Percentiles rank a stretch among this genome's conserved stretches.
Conservation (phyloP, 2,797 vertebrate species). For the Mormyrops attenuatus region DNA sequence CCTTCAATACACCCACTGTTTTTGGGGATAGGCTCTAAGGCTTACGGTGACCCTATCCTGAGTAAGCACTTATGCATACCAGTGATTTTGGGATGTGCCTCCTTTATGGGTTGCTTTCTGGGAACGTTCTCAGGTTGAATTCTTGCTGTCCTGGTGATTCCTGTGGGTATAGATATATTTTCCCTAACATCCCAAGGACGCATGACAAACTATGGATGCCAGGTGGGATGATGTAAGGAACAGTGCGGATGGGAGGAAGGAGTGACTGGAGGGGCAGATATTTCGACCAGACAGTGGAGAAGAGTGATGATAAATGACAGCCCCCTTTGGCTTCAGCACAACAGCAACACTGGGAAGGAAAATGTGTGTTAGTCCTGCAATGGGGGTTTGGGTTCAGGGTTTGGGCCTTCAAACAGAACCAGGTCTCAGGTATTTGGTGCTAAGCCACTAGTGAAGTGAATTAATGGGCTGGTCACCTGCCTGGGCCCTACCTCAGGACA, state of each 20-base stretch:
- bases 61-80: not conserved
- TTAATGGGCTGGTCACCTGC: not conserved
- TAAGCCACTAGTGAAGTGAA: not conserved
- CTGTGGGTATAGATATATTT: not conserved
- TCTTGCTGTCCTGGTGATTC: not conserved
- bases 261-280: not conserved
- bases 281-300: not conserved
- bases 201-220: not conserved
- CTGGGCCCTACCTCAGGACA: not conserved
- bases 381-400: not conserved
- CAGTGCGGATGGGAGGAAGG: not conserved
- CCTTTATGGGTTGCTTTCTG: not conserved
- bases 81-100: not conserved
- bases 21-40: not conserved
- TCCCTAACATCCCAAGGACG: not conserved
- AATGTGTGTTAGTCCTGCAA: not conserved
- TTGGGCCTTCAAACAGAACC: not conserved
- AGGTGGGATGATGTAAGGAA: not conserved
- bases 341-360: not conserved
- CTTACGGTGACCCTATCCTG: not conserved
- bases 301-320: not conserved
- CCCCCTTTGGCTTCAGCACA: not conserved
- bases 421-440: not conserved
- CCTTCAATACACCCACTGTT: not conserved
- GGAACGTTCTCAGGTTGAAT: not conserved